Evolutionary conservation across 1,140 invertebrate genomes (phyloP), one percentile per base, ranked within the genome.

Genomic region (Danaus plexippus): DNA sequence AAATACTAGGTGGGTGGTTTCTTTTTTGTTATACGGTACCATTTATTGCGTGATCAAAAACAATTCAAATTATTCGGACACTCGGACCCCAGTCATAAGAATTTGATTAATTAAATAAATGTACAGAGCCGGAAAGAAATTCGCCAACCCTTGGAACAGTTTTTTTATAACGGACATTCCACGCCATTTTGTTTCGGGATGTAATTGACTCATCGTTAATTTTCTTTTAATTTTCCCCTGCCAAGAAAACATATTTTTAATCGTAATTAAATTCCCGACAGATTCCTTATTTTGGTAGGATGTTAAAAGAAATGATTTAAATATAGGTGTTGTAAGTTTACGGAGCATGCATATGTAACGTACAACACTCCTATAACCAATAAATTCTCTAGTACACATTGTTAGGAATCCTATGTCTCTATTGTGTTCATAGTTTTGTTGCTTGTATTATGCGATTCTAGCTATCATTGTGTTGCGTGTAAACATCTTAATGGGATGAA

Each of bases 91-190:
- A 82, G 68, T 77, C 71, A 66, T 83, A 85, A 83, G 80, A 86
- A 86, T 86, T 66, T 82, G 67, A 86, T 82, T 83, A 86, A 85
- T 85, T 86, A 82, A 86, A 85, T 80, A 80, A 83, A 82, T 78
- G 77, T 70, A 80, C 72, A 75, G 71, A 73, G 60, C 71, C 70
- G 66, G 75, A 80, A 85, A 83, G 78, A 85, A 83, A 82, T 82
- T 75, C 64, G 70, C 64, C 75, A 82, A 80, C 80, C 82, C 82
- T 81, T 77, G 69, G 68, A 60, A 68, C 54, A 57, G 56, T 71
- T 80, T 84, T n/a, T 82, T 83, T 82, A 69, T 69, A 74, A 72
- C 68, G 63, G 69, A 75, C 70, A 83, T 84, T 80, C 71, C 75
- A 51, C 60, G 59, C 73, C 69, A 76, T 80, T 76, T 85, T 73